Conservation (phyloP, 1,140 invertebrate genomes). For the Papilio polyxenes region DNA sequence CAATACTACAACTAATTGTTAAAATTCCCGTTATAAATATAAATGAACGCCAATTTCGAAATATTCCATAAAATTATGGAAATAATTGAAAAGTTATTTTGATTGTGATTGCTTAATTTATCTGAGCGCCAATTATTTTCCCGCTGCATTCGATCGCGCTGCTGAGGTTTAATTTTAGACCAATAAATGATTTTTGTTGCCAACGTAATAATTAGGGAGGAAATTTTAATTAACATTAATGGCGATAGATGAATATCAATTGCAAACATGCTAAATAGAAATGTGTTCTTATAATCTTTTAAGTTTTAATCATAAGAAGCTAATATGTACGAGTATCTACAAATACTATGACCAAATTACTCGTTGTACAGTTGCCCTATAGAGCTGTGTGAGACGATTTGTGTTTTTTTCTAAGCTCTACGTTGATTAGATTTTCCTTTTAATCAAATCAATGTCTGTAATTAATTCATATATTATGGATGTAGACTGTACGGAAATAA, state of each 20-base stretch:
- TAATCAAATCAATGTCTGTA: background rate
- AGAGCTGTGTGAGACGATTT: no score
- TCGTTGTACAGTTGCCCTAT: no score
- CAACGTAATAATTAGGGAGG: slow-evolving; percentile 23
- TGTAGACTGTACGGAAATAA: slow-evolving; percentile 13
- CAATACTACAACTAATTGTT: background rate
- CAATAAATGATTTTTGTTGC: slow-evolving; percentile 7
- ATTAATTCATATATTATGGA: background rate
- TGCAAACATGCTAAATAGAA: background rate
- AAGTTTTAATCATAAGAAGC: no score
- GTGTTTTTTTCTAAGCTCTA: background rate
- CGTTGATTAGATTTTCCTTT: no score
- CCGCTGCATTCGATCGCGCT: background rate
- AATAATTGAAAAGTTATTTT: background rate
- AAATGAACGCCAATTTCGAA: background rate
- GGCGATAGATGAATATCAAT: background rate
- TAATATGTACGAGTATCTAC: no score
- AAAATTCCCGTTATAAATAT: background rate
- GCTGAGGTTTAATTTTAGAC: slow-evolving; percentile 20
- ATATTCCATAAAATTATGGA: background rate
- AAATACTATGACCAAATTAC: no score
- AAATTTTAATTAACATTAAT: background rate
- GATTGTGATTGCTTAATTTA: slow-evolving; percentile 15
- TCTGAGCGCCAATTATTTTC: background rate
- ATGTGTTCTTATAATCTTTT: no score